These are phyloP conservation scores for Aurelia sp. DNA, from an alignment of 30 jellyfish, hydroid and myxozoan genomes.

Conservation along the genomic window DNA sequence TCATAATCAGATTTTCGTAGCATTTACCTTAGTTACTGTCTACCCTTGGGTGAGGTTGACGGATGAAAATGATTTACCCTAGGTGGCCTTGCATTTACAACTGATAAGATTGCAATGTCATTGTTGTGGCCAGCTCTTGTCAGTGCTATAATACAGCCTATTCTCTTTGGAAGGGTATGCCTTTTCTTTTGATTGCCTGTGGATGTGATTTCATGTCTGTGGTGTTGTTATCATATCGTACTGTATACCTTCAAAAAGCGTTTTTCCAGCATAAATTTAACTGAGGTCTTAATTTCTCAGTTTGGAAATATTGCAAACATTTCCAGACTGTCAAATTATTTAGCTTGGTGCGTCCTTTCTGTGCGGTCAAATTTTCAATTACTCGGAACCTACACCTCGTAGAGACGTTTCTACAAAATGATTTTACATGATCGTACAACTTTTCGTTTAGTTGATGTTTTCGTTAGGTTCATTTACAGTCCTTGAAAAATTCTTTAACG, in stretches of 20 bases:
- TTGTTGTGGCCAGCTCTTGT: conserved; percentile 87
- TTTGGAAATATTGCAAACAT: no score
- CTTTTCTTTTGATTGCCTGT: neutral
- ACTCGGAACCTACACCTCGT: no score
- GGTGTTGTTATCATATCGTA: neutral
- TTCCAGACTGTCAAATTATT: no score
- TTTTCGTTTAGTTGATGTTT: no score
- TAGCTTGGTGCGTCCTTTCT: no score
- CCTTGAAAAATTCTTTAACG: no score
- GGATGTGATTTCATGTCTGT: neutral
- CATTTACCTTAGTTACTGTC: neutral
- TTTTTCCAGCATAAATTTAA: neutral
- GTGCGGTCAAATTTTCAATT: no score
- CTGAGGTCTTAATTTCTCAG: no score
- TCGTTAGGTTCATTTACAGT: no score
- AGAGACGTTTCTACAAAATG: no score
- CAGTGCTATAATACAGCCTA: conserved; percentile 83
- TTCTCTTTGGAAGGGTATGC: conserved; percentile 89
- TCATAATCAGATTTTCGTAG: neutral
- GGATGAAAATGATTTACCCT: neutral
- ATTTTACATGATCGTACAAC: no score
- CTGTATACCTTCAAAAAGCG: neutral
- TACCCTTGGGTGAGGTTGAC: neutral
- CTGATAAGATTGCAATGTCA: conserved; percentile 84
- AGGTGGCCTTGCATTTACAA: conserved; percentile 89